phyloP scores from a whole-genome alignment of 2,113 vertebrate species.

The Sapayoa aenigma region DNA sequence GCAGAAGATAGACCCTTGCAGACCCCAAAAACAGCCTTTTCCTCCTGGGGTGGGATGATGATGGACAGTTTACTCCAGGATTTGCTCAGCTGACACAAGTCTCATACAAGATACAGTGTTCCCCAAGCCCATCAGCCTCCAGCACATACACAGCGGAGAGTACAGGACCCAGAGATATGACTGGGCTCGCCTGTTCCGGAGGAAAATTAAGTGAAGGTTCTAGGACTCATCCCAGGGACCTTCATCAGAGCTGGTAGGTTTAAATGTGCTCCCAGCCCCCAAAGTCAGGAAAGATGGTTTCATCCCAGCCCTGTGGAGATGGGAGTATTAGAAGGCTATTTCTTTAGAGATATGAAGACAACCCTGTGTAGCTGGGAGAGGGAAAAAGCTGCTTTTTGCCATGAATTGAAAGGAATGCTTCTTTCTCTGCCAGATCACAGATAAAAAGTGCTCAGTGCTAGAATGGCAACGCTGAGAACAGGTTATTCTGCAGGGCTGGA shows the following conservation, averaged over 20 bases:
- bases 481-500: neutral
- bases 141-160: neutral
- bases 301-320: neutral
- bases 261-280: neutral
- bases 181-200: neutral
- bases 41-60: too few relatives aligned
- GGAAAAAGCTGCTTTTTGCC: neutral
- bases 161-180: neutral
- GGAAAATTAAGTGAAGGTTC: constrained; percentile 9
- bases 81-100: neutral
- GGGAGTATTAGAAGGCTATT: neutral
- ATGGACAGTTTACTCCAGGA: neutral
- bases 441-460: neutral
- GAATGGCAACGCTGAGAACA: neutral
- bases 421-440: neutral
- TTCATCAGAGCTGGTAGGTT: neutral
- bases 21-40: neutral
- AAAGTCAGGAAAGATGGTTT: neutral
- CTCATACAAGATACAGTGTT: neutral
- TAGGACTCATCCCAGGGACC: neutral
- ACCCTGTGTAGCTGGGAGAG: neutral
- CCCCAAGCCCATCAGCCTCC: neutral
- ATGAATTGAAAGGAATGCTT: neutral
- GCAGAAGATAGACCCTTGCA: neutral
- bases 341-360: neutral